Conservation (phyloP, 1,140 invertebrate species). For the Platorchestia sp. region DNA sequence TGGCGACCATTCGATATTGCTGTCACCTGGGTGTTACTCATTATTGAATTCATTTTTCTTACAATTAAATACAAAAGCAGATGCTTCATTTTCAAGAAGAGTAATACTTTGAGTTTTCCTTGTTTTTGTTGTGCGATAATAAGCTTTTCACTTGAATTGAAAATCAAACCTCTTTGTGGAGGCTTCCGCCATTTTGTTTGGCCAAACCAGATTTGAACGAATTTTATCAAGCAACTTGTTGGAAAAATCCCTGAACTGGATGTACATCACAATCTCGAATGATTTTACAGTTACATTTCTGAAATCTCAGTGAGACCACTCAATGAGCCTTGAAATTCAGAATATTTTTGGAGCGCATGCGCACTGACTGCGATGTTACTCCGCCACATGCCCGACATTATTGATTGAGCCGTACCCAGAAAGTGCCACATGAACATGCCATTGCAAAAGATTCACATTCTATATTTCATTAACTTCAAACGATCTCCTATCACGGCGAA, state of each 20-base stretch:
- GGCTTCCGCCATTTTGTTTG: background rate
- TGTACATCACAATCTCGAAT: background rate
- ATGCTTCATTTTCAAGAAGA: background rate
- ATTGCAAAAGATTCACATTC: background rate
- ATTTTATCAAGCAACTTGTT: background rate
- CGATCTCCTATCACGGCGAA: background rate
- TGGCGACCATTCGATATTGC: background rate
- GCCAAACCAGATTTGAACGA: background rate
- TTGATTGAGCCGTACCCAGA: slow-evolving; percentile 7
- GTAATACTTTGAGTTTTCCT: background rate
- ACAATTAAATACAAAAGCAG: background rate
- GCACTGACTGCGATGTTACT: background rate
- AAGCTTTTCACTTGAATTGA: background rate
- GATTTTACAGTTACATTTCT: background rate
- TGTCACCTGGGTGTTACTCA: background rate
- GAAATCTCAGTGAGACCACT: background rate
- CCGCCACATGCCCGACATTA: background rate
- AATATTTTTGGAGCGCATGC: background rate
- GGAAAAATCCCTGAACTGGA: background rate
- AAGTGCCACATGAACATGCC: background rate
- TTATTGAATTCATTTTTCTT: background rate
- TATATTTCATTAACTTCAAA: background rate
- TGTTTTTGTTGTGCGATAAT: background rate
- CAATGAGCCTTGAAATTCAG: background rate
- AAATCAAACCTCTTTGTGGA: background rate